These are phyloP conservation scores for Halcyon smyrnensis DNA, from an alignment of 2,797 vertebrate species.

Conservation along the genomic window DNA sequence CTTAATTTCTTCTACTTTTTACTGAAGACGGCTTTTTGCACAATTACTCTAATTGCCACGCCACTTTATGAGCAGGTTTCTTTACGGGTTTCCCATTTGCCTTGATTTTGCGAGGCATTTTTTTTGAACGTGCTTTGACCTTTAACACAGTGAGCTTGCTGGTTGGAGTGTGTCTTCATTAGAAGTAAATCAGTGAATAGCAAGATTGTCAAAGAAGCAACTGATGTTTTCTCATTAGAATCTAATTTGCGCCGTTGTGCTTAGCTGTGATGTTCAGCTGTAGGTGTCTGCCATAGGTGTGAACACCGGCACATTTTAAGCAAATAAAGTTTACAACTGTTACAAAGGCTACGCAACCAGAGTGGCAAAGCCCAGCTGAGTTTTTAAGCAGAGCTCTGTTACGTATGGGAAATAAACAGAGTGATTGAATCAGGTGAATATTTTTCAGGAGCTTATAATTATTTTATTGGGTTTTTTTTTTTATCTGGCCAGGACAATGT, in stretches of 20 bases:
- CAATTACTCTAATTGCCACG: constrained; percentile 85
- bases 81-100: constrained; percentile 70
- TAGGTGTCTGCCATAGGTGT: constrained; percentile 70
- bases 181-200: constrained; percentile 84
- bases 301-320: constrained; percentile 71
- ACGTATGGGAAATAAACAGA: constrained; percentile 3
- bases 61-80: constrained; percentile 70
- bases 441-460: neutral
- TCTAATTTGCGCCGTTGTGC: constrained; percentile 77
- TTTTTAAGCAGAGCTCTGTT: constrained; percentile 14
- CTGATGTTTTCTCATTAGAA: constrained; percentile 83
- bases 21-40: constrained; percentile 79
- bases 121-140: constrained; percentile 81
- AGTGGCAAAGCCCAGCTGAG: neutral
- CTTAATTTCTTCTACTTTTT: constrained; percentile 81
- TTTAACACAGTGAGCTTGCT: constrained; percentile 79
- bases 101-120: constrained; percentile 74
- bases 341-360: neutral
- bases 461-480: neutral
- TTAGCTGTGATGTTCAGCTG: constrained; percentile 75
- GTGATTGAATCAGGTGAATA: neutral
- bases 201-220: constrained; percentile 81
- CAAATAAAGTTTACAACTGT: constrained; percentile 73
- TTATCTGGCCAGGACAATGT: neutral
- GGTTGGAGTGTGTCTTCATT: constrained; percentile 83